phyloP scores from a whole-genome alignment of 2,113 vertebrate genomes.

The Chaetodon auriga region DNA sequence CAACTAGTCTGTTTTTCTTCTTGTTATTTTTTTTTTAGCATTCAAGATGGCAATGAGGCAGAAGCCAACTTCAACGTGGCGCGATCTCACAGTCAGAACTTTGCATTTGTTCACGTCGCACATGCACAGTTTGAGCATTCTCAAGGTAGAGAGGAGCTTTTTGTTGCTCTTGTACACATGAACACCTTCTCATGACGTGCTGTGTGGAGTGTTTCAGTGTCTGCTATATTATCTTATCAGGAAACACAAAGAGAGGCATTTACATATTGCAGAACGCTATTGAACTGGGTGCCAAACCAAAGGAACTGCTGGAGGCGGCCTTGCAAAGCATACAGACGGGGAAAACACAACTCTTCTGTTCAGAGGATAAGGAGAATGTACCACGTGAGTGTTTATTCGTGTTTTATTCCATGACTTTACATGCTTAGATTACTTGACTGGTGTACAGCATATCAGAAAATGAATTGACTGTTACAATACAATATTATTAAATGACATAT shows the following conservation, averaged over 20 bases:
- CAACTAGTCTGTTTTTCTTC: not conserved
- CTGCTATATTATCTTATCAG: conserved; percentile 72
- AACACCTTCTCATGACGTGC: not conserved
- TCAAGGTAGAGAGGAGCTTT: conserved; percentile 84
- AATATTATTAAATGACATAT: not conserved
- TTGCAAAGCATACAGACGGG: conserved; percentile 86
- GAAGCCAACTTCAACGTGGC: conserved; percentile 93
- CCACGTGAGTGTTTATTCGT: conserved; percentile 78
- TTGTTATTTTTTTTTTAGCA: conserved; percentile 62
- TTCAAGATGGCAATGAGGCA: conserved; percentile 91
- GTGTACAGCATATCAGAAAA: not conserved
- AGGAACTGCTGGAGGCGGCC: conserved; percentile 87
- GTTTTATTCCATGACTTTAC: not conserved
- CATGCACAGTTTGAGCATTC: conserved; percentile 94
- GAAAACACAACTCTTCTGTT: conserved; percentile 81
- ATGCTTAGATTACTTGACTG: not conserved
- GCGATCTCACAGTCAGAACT: conserved; percentile 91
- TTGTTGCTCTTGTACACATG: not conserved
- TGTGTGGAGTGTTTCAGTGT: conserved; percentile 14
- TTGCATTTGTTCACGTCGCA: conserved; percentile 96
- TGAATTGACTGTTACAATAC: not conserved
- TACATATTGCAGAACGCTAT: conserved; percentile 92
- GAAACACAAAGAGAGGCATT: conserved; percentile 89
- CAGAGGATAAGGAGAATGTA: conserved; percentile 91
- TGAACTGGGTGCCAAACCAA: conserved; percentile 89